A percentile compares a stretch with the other conserved stretches of the same genome.
phyloP scores from a whole-genome alignment of 2,888 invertebrate genomes.

The Stenoptilia bipunctidactyla region DNA sequence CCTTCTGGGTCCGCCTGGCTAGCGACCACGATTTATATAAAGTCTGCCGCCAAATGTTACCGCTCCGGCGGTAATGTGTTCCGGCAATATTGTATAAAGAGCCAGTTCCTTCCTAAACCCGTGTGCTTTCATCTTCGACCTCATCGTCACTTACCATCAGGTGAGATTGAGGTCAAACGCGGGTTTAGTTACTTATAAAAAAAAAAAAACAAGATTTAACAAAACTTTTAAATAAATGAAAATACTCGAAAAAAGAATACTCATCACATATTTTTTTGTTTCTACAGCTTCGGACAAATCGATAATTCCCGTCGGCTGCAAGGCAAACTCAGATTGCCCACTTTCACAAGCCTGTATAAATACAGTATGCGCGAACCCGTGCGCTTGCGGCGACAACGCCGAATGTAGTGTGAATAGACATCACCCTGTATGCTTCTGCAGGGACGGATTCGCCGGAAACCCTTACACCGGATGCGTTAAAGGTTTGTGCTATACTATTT shows the following conservation, averaged over 20 bases:
- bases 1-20: too few species aligned
- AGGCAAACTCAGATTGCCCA: conserved; percentile 84
- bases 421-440: conserved; percentile 88
- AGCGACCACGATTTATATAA: too few species aligned
- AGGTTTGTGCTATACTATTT: too few species aligned
- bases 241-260: neutral
- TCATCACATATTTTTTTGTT: conserved; percentile 9
- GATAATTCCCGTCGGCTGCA: conserved; percentile 76
- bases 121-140: too few species aligned
- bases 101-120: too few species aligned
- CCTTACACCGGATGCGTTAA: conserved; percentile 85
- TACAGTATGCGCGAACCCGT: conserved; percentile 83
- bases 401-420: conserved; percentile 87
- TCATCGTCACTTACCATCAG: too few species aligned
- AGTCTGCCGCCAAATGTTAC: too few species aligned
- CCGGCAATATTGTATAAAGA: too few species aligned
- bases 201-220: conserved; percentile 4
- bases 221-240: neutral
- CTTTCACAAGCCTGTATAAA: conserved; percentile 88
- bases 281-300: conserved; percentile 67
- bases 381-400: conserved; percentile 86
- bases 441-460: conserved; percentile 86
- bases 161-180: too few species aligned
- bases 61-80: too few species aligned
- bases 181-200: too few species aligned